Evolutionary conservation across 2,113 vertebrate genomes (phyloP).

Genomic region (Anolis sagrei): DNA sequence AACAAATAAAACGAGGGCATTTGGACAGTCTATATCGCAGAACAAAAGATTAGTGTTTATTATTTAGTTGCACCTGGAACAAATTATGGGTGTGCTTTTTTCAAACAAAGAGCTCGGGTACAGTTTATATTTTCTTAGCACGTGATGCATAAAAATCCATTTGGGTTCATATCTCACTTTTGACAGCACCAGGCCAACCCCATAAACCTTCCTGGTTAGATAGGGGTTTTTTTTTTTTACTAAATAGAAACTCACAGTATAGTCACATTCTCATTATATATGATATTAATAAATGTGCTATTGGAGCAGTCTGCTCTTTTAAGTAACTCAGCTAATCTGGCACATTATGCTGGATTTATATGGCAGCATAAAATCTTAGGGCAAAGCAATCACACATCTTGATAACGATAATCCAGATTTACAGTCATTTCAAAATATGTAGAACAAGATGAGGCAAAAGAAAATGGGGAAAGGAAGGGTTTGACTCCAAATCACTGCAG

Average conservation of each 20-base stretch:
- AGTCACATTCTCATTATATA: conserved; percentile 60
- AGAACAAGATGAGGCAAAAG: not conserved
- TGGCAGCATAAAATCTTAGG: conserved; percentile 33
- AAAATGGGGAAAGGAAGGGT: conserved; percentile 9
- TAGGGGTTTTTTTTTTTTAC: not conserved
- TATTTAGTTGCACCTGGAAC: conserved; percentile 41
- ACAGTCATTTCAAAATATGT: conserved; percentile 47
- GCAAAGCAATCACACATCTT: conserved; percentile 52
- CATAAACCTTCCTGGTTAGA: conserved; percentile 47
- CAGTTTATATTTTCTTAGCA: conserved; percentile 52
- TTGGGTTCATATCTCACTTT: conserved; percentile 55
- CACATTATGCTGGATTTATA: conserved; percentile 64
- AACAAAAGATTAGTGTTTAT: conserved; percentile 34
- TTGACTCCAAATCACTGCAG: conserved; percentile 30
- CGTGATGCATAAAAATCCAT: conserved; percentile 57
- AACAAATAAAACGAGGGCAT: not conserved
- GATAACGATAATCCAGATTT: conserved; percentile 46
- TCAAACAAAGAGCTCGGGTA: not conserved
- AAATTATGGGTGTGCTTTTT: conserved; percentile 59
- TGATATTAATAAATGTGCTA: conserved; percentile 67
- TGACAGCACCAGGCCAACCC: not conserved
- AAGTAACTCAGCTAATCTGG: conserved; percentile 64
- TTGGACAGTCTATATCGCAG: not conserved
- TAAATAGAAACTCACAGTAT: conserved; percentile 59
- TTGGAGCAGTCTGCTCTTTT: conserved; percentile 49